These are phyloP conservation scores for Ectemnius continuus DNA, from an alignment of 2,888 invertebrate species.

Conservation along the genomic window DNA sequence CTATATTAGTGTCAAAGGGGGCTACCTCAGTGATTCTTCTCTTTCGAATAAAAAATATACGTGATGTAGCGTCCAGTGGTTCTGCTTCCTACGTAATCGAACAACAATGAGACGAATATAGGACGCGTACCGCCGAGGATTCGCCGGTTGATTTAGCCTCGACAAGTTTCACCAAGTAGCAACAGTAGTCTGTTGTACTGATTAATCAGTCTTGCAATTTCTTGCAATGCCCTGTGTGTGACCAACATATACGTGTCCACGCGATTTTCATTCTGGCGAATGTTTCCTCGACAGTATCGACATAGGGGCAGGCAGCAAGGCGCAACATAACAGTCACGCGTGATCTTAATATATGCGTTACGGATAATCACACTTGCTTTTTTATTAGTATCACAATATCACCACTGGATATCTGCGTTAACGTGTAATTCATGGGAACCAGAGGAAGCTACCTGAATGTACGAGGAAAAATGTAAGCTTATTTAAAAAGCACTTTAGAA, in stretches of 20 bases:
- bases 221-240: background rate
- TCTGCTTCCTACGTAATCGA: slow-evolving; percentile 67
- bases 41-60: slow-evolving; percentile 70
- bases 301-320: slow-evolving; percentile 7
- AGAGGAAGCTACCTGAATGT: background rate
- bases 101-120: slow-evolving; percentile 67
- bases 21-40: slow-evolving; percentile 31
- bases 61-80: slow-evolving; percentile 68
- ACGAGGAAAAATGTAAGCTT: no score
- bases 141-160: background rate
- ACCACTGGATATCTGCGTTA: slow-evolving; percentile 64
- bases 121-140: slow-evolving; percentile 51
- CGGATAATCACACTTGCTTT: slow-evolving; percentile 59
- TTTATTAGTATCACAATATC: slow-evolving; percentile 73
- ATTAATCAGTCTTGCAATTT: background rate
- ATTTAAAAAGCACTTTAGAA: no score
- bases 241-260: background rate
- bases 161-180: background rate
- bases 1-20: no score
- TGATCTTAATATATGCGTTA: slow-evolving; percentile 26
- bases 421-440: slow-evolving; percentile 8
- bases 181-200: background rate
- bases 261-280: background rate
- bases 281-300: background rate
- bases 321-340: slow-evolving; percentile 14